phyloP scores from a whole-genome alignment of 1,140 invertebrate genomes.

The Drosophila oshimai region DNA sequence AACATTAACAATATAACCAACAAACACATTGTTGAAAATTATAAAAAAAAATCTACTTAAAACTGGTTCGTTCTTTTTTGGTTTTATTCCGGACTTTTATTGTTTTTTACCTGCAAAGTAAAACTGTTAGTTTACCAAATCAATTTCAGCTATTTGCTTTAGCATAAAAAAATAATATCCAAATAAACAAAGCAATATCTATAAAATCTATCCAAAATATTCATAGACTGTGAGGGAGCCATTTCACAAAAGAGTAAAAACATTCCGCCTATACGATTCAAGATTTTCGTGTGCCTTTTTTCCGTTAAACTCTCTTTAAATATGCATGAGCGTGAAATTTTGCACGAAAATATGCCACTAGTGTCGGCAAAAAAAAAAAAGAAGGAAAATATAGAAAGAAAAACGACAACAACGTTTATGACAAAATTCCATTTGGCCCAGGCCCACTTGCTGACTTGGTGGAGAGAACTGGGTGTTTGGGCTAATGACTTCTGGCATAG shows the following conservation, averaged over 20 bases:
- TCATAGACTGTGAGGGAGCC: neutral
- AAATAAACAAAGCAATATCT: neutral
- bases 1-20: too few relatives aligned
- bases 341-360: slow-evolving; percentile 75
- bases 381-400: slow-evolving; percentile 19
- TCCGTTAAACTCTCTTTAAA: slow-evolving; percentile 41
- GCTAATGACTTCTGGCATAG: slow-evolving; percentile 69
- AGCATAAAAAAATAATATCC: neutral
- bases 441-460: slow-evolving; percentile 19
- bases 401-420: slow-evolving; percentile 61
- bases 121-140: too few relatives aligned
- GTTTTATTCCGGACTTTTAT: too few relatives aligned
- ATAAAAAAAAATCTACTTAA: too few relatives aligned
- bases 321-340: slow-evolving; percentile 75
- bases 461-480: slow-evolving; percentile 67
- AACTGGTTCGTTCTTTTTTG: too few relatives aligned
- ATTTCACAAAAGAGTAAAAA: neutral
- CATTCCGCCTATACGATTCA: slow-evolving; percentile 1
- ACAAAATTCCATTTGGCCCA: slow-evolving; percentile 75
- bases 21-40: too few relatives aligned
- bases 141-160: too few relatives aligned
- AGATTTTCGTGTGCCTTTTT: slow-evolving; percentile 10
- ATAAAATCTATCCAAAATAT: slow-evolving; percentile 7
- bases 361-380: slow-evolving; percentile 14
- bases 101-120: too few relatives aligned